Evolutionary conservation across 2,888 invertebrate genomes (phyloP), one percentile per base, ranked within the genome.

Genomic region (Nephrotoma appendiculata): DNA sequence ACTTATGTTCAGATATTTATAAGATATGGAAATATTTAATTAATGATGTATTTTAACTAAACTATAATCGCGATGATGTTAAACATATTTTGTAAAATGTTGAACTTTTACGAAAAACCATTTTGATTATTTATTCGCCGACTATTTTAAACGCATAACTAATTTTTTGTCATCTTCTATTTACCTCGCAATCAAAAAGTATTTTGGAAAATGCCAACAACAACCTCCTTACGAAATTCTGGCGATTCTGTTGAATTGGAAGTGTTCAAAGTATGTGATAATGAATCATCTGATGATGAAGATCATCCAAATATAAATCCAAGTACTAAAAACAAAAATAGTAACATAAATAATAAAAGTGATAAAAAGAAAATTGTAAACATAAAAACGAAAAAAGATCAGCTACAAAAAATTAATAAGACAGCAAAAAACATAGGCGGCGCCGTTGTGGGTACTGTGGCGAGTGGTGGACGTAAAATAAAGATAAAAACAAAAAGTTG

Each of bases 201-300:
- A 71, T 31, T 86, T 71, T 52, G 52, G 57, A 86, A 86, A 71
- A 41, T 86, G 71, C 86, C 86, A 71, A 86, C n/a, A 31, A 71
- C 41, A 44, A 71, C 71, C 42, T 45, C 43, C 4, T 52, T 45
- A 85, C 41, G 41, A 31, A 84, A 42, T 42, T 41, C 41, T 42
- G 43, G 43, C 9, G 91, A 91, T 88, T 90, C 90, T 86, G 89
- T 93, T 89, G 93, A 93, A 90, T 89, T 93, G 90, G 92, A 93
- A 89, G 93, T 93, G 89, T 92, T 93, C 88, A 92, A 92, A 88
- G 90, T 91, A 88, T 90, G 91, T 88, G 91, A 90, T 88, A 91
- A 92, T 88, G 91, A 88, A 87, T 87, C 88, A 83, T 87, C 87
- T 42, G 88, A 88, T 41, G 88, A 87, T 52, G 88, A 88, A 11